Conservation (phyloP, 2,888 invertebrate genomes). For the Meganola albula region DNA sequence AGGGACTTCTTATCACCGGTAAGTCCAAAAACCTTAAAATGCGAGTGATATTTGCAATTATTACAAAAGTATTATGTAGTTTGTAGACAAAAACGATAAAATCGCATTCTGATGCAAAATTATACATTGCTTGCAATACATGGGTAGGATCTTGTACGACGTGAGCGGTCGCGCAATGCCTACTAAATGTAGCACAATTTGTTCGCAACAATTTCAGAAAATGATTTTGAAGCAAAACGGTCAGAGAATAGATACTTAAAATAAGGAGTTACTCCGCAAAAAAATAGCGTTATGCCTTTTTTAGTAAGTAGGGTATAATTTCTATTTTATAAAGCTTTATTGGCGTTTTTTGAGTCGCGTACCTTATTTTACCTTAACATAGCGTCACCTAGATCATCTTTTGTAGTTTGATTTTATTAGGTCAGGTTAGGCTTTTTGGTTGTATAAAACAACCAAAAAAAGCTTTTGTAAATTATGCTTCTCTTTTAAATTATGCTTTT, state of each 20-base stretch:
- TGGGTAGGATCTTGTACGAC: too few species aligned
- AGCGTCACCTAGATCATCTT: too few species aligned
- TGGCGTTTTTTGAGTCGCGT: too few species aligned
- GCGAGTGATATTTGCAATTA: background rate
- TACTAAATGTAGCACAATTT: background rate
- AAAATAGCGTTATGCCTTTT: background rate
- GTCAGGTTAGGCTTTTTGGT: too few species aligned
- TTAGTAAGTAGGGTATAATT: background rate
- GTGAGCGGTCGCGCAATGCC: too few species aligned
- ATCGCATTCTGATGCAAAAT: constrained; percentile 1
- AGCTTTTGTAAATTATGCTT: too few species aligned
- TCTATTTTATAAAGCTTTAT: background rate
- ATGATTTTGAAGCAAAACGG: background rate
- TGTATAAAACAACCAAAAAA: too few species aligned
- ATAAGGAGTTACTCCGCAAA: constrained; percentile 4
- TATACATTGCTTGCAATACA: background rate
- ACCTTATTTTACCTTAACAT: too few species aligned
- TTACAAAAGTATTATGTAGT: too few species aligned
- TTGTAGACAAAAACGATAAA: too few species aligned
- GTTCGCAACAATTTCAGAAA: background rate
- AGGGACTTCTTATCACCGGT: constrained; percentile 9
- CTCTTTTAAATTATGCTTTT: too few species aligned
- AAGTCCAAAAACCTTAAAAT: constrained; percentile 5
- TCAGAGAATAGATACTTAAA: constrained; percentile 9
- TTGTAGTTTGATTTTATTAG: too few species aligned